Conservation (phyloP, 2,797 vertebrate species). For the Anas flavirostris region DNA sequence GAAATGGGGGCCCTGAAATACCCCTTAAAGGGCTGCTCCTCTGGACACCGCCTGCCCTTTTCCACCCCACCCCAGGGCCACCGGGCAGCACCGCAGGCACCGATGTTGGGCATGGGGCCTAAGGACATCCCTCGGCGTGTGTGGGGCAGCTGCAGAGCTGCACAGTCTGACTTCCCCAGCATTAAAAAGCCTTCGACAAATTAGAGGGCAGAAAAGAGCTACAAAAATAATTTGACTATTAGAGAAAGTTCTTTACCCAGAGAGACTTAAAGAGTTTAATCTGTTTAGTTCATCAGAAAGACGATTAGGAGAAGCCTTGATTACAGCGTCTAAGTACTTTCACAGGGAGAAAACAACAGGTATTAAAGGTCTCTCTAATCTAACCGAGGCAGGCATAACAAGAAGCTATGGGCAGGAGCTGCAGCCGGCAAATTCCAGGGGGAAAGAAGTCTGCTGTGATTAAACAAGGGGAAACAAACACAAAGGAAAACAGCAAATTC, state of each 20-base stretch:
- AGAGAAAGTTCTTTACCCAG: neutral
- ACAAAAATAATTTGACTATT: slow-evolving; percentile 1
- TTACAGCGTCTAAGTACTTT: neutral
- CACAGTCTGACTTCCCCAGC: rapidly evolving
- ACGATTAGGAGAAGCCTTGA: slow-evolving; percentile 41
- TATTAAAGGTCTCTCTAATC: neutral
- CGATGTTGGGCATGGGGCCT: no score
- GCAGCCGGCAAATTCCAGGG: neutral
- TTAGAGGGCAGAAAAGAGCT: slow-evolving; percentile 18
- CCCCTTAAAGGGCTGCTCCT: neutral
- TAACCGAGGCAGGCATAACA: neutral
- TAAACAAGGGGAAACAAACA: neutral
- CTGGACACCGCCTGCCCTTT: neutral
- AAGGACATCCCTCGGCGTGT: rapidly evolving
- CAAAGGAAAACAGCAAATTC: neutral
- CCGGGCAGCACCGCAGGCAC: rapidly evolving
- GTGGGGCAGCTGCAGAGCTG: neutral
- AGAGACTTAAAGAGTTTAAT: slow-evolving; percentile 39
- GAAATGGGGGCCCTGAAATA: neutral
- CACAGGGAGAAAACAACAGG: slow-evolving; percentile 2
- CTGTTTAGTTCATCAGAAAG: slow-evolving; percentile 33
- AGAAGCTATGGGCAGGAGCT: neutral
- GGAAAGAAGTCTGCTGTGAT: neutral
- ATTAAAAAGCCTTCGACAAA: neutral
- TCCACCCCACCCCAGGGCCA: rapidly evolving